Evolutionary conservation across 1,140 invertebrate species (phyloP), one percentile per base, ranked within the genome.

Genomic region (Drosophila micromelanica): DNA sequence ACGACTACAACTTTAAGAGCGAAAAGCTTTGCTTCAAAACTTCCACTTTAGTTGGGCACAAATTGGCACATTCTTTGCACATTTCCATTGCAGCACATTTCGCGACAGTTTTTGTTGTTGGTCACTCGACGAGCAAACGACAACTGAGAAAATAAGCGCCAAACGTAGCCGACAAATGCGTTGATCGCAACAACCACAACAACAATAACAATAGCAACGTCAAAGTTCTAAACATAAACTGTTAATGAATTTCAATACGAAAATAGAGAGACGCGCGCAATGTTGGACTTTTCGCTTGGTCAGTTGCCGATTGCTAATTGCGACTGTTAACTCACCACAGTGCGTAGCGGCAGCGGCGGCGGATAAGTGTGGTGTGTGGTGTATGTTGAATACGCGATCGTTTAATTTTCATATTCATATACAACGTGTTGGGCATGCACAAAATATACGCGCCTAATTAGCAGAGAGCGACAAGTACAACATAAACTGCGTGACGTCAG

Each of bases 191-290:
- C 43, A 74, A 62, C 46, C 42, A 60, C 57, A 43, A 74, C 43
- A 56, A n/a, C n/a, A n/a, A n/a, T n/a, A n/a, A n/a, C n/a, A n/a
- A n/a, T n/a, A 42, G n/a, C 62, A 60, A 67, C 62, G 46, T 38
- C 62, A 57, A 70, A 56, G 79, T 84, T 87, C 84, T 89, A 89
- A 80, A 68, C 85, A 85, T 84, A 89, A 89, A 84, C 76, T 87
- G 68, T 89, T 87, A 87, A 79, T 79, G 76, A 68, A 73, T 84
- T 79, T 76, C 68, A 82, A 78, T 67, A 73, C 56, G 67, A 72
- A 86, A 79, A 77, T 56, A 69, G 69, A 69, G 63, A 78, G 72
- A 45, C 55, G 73, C 38, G 65, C 59, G 65, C 69, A 9, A 1
- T 4, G 64, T 32, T 48, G 67, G 38, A 63, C 57, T 76, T 73